These are phyloP conservation scores for Dicerorhinus sumatrensis DNA, from an alignment of 2,113 vertebrate genomes.

Conservation along the genomic window DNA sequence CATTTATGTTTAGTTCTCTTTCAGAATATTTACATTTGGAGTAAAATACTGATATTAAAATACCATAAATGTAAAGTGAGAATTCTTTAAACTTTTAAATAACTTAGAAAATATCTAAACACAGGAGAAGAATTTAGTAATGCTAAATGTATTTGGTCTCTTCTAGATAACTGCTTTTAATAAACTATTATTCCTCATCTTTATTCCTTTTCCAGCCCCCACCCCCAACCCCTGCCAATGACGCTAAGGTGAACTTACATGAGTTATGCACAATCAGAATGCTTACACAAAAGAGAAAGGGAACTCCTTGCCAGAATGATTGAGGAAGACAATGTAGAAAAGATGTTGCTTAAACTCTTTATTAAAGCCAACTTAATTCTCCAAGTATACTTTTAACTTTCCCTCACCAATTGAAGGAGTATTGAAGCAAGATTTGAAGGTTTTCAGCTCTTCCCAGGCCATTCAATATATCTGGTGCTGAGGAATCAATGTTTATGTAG, in stretches of 20 bases:
- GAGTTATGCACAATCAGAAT: neutral
- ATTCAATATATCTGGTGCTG: neutral
- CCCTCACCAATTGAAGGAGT: neutral
- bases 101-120: slow-evolving; percentile 17
- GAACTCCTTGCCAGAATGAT: neutral
- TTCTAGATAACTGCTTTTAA: neutral
- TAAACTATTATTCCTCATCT: neutral
- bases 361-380: neutral
- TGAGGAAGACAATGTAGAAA: neutral
- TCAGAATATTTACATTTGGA: neutral
- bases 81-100: neutral
- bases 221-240: neutral
- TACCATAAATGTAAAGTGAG: neutral
- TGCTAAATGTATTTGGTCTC: neutral
- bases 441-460: neutral
- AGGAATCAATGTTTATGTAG: neutral
- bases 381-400: neutral
- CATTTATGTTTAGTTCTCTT: neutral
- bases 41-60: slow-evolving; percentile 10
- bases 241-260: neutral
- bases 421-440: neutral
- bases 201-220: neutral
- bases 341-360: neutral
- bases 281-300: neutral
- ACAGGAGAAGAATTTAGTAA: neutral